phyloP scores from a whole-genome alignment of 2,888 invertebrate genomes.

The Nemurella pictetii region DNA sequence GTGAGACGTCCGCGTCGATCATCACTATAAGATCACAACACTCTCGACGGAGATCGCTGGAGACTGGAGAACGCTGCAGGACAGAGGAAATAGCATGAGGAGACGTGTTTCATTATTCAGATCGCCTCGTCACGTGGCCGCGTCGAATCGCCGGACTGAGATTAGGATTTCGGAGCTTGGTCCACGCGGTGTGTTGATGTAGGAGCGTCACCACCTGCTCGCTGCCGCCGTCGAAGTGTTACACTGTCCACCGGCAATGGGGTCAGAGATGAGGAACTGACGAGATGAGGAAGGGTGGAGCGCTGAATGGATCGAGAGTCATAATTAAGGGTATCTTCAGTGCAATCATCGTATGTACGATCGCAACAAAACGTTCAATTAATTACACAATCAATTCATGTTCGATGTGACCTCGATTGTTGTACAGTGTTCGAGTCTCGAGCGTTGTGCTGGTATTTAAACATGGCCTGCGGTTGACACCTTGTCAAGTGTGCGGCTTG shows the following conservation, averaged over 20 bases:
- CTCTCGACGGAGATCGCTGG: no score
- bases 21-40: no score
- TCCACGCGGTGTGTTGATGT: not conserved
- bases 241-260: not conserved
- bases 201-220: not conserved
- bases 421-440: not conserved
- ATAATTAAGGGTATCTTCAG: not conserved
- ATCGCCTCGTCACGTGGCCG: slow-evolving; percentile 11
- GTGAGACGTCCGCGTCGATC: not conserved
- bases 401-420: not conserved
- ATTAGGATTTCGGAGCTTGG: not conserved
- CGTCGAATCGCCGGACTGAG: not conserved
- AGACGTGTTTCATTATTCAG: not conserved
- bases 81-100: not conserved
- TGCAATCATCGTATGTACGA: not conserved
- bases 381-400: not conserved
- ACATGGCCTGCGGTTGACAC: not conserved
- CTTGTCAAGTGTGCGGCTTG: not conserved
- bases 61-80: not conserved
- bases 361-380: not conserved
- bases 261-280: not conserved
- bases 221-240: not conserved
- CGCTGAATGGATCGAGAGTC: not conserved
- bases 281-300: not conserved
- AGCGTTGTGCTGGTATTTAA: not conserved